A percentile compares a stretch with the other conserved stretches of the same genome.
phyloP scores from a whole-genome alignment of 2,113 vertebrate species.

The Gobius niger region DNA sequence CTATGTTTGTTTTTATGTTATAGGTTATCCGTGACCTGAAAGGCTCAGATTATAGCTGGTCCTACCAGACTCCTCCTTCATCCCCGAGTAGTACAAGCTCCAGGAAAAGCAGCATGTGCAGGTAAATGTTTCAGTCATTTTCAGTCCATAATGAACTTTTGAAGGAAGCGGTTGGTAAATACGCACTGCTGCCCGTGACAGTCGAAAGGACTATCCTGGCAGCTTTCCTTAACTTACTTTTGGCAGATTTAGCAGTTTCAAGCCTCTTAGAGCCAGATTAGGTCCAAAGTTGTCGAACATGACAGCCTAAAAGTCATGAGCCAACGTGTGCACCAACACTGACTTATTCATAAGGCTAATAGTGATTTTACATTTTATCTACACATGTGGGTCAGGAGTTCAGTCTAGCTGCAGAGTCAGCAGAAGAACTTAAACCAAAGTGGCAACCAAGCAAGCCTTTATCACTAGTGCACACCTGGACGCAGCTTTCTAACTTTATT shows the following conservation, averaged over 20 bases:
- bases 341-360: conserved; percentile 20
- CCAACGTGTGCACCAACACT: conserved; percentile 3
- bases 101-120: conserved; percentile 98
- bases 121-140: conserved; percentile 67
- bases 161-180: not conserved
- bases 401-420: conserved; percentile 7
- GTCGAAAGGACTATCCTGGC: conserved; percentile 5
- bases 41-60: conserved; percentile 97
- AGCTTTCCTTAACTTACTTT: conserved; percentile 31
- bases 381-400: conserved; percentile 5
- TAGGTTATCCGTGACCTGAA: conserved; percentile 98
- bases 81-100: conserved; percentile 92
- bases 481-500: not conserved
- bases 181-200: conserved; percentile 14
- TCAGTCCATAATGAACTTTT: not conserved
- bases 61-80: conserved; percentile 95
- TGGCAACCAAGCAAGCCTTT: not conserved
- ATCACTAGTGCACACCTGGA: conserved; percentile 1
- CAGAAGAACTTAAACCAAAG: conserved; percentile 7
- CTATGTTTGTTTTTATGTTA: conserved; percentile 14
- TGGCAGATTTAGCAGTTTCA: conserved; percentile 53
- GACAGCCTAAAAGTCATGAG: conserved; percentile 30
- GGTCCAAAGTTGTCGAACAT: conserved; percentile 54
- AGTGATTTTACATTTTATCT: conserved; percentile 15
- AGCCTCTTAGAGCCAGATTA: conserved; percentile 57